Percentiles rank a stretch among this genome's conserved stretches.
Conservation (phyloP, 1,140 invertebrate species). For the Diuraphis noxia region DNA sequence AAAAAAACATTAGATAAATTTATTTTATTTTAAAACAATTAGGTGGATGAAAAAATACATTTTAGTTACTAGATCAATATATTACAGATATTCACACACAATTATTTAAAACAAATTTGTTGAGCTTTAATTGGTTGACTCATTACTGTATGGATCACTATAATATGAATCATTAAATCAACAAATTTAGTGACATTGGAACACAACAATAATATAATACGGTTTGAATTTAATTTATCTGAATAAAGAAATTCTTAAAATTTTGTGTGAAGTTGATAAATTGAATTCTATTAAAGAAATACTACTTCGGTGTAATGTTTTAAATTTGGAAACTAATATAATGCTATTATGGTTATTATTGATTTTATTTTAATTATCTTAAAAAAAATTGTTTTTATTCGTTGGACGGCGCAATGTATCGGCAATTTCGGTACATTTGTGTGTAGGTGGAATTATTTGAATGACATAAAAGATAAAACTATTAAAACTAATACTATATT, state of each 20-base stretch:
- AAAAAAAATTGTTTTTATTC: not conserved
- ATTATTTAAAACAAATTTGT: not conserved
- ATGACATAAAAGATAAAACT: too few species aligned
- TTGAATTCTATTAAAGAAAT: not conserved
- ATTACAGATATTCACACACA: not conserved
- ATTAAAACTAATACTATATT: too few species aligned
- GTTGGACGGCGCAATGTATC: not conserved
- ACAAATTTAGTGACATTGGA: too few species aligned
- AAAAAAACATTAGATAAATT: not conserved
- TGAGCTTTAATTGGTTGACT: not conserved
- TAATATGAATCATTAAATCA: not conserved
- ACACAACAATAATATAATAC: not conserved
- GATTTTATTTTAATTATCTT: not conserved
- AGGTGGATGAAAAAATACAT: not conserved
- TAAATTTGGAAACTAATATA: not conserved
- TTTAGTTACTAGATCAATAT: not conserved
- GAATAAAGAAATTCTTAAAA: not conserved
- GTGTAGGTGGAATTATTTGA: not conserved
- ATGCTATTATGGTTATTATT: too few species aligned
- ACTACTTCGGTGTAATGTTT: not conserved
- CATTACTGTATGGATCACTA: not conserved
- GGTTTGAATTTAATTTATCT: not conserved
- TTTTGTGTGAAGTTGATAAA: not conserved
- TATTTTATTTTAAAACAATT: not conserved
- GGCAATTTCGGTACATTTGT: not conserved